Base-by-base conservation (phyloP, 2,797 vertebrate genomes). In the Clarias pachynema region DNA sequence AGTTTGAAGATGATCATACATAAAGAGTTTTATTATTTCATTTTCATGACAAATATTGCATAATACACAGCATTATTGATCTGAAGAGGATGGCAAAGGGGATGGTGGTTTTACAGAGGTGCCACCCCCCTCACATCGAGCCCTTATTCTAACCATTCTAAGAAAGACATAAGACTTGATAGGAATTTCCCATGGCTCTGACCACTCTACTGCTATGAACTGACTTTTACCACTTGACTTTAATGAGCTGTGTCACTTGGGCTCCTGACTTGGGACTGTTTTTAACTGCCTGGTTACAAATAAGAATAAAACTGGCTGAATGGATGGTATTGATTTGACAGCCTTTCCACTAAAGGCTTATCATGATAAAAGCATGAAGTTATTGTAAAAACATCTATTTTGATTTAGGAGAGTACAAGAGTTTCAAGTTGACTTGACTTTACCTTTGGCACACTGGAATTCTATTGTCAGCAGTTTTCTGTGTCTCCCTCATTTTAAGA, bases 221-320 rank as follows among this genome's bases (percentile, higher is more conserved):
- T 59, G 83, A 84, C 44, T 62, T 79, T 79, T 74, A 44, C 68
- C n/a, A 40, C 62, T 69, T 69, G 49, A 69, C 65, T 69, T 81
- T 81, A 34, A 34, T 56, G n/a, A 53, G 53, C 74, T 84, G 37
- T 65, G 49, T 16, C 40, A 31, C 22, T 63, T 57, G 65, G 49
- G 12, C 31, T 53, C 62, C 18, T 29, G 31, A 59, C n/a, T 60
- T 60, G 60, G 65, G 70, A 66, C 44, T 85, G 59, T 20, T 86
- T 80, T 77, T 68, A 86, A 66, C 49, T 20, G n/a, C 74, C 7
- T 72, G 40, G 29, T 82, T 77, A 59, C 59, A 78, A 86, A 75
- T 31, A 75, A 31, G 37, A 10, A 60, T 75, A 59, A 82, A 53
- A 81, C 31, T 29, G 24, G n/a, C 72, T 56, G 37, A 82, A 82